These are phyloP conservation scores for Prolemur simus DNA, from an alignment of 2,113 vertebrate species.

Conservation along the genomic window DNA sequence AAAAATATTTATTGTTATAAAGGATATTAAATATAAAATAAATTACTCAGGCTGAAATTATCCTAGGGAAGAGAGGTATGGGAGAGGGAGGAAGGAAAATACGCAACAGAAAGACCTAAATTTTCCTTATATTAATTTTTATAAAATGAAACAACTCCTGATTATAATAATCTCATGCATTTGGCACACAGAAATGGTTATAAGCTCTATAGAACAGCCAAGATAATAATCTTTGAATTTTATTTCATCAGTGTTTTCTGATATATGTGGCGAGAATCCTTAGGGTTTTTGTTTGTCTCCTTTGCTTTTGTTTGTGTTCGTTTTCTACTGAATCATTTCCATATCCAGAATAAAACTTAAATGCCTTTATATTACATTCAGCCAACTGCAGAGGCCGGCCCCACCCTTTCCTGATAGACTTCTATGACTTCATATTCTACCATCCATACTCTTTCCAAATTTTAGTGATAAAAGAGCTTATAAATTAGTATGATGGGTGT, in stretches of 20 bases:
- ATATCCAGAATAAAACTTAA: not conserved
- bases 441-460: not conserved
- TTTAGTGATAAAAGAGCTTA: not conserved
- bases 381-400: not conserved
- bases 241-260: not conserved
- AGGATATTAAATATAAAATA: conserved; percentile 19
- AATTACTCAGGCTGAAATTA: not conserved
- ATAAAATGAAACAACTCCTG: not conserved
- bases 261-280: not conserved
- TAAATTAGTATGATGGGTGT: not conserved
- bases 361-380: not conserved
- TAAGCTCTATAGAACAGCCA: not conserved
- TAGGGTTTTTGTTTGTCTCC: not conserved
- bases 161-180: not conserved
- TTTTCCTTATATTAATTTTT: conserved; percentile 19
- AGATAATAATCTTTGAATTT: not conserved
- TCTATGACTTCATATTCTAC: not conserved
- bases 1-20: conserved; percentile 31
- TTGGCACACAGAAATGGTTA: not conserved
- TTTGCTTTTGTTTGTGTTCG: not conserved
- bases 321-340: not conserved
- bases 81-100: not conserved
- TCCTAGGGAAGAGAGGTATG: not conserved
- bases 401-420: not conserved
- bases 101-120: not conserved